A percentile compares a stretch with the other conserved stretches of the same genome.
phyloP scores from a whole-genome alignment of 1,140 invertebrate species.

The Medauroidea extradentata region DNA sequence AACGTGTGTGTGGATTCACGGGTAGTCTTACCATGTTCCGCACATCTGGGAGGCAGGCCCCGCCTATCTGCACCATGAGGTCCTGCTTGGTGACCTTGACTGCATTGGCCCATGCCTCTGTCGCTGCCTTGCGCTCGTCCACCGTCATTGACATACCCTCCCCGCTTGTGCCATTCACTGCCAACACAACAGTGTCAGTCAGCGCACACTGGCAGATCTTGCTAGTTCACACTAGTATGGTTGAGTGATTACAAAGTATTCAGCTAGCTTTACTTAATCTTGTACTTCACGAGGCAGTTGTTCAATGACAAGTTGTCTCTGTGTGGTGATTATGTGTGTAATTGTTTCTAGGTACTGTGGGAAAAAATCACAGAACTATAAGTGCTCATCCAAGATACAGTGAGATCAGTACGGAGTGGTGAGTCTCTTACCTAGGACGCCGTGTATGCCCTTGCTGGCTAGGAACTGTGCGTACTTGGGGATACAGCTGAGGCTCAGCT shows the following conservation, averaged over 20 bases:
- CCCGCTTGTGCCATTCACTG: slow-evolving; percentile 75
- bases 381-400: too few relatives aligned
- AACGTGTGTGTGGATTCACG: too few relatives aligned
- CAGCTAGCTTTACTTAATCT: slow-evolving; percentile 8
- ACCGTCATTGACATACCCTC: slow-evolving; percentile 68
- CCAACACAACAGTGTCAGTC: slow-evolving; percentile 33
- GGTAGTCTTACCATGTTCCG: slow-evolving; percentile 60
- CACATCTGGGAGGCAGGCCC: slow-evolving; percentile 64
- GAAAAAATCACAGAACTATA: too few relatives aligned
- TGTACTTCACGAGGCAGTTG: too few relatives aligned
- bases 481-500: too few relatives aligned
- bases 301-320: too few relatives aligned
- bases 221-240: too few relatives aligned
- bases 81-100: slow-evolving; percentile 53
- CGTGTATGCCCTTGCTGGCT: neutral
- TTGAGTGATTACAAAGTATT: too few relatives aligned
- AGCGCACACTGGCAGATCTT: neutral
- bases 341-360: too few relatives aligned
- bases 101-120: slow-evolving; percentile 61
- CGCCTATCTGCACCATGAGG: slow-evolving; percentile 75
- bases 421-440: slow-evolving; percentile 5
- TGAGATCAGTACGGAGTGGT: too few relatives aligned
- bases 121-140: slow-evolving; percentile 61
- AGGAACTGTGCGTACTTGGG: neutral
- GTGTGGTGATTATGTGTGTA: too few relatives aligned